These are phyloP conservation scores for Rhynchophorus ferrugineus DNA, from an alignment of 1,140 invertebrate species.

Conservation along the genomic window DNA sequence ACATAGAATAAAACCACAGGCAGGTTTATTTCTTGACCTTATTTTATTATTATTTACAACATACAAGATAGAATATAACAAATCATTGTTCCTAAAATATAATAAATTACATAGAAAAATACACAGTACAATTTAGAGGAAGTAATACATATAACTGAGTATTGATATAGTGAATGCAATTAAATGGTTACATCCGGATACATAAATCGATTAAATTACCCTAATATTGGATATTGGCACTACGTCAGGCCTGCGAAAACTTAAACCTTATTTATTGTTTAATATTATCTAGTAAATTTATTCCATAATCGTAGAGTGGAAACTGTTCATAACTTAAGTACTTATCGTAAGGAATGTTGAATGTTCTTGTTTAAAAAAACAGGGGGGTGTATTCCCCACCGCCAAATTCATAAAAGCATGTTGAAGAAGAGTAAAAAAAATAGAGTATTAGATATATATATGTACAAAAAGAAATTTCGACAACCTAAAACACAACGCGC, in stretches of 20 bases:
- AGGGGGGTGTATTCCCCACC: too few species aligned
- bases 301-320: too few species aligned
- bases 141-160: slow-evolving; percentile 9
- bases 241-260: slow-evolving; percentile 16
- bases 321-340: too few species aligned
- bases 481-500: neutral
- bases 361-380: too few species aligned
- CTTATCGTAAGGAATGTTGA: too few species aligned
- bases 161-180: neutral
- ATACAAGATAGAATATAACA: neutral
- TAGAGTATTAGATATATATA: too few species aligned
- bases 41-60: slow-evolving; percentile 9
- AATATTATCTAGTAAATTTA: too few species aligned
- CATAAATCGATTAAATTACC: neutral
- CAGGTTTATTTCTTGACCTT: slow-evolving; percentile 3
- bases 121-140: slow-evolving; percentile 1
- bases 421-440: neutral
- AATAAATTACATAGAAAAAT: slow-evolving; percentile 1
- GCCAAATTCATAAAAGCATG: too few species aligned
- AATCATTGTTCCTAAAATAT: neutral
- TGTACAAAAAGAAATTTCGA: neutral
- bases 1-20: too few species aligned
- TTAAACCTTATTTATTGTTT: neutral
- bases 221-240: slow-evolving; percentile 26
- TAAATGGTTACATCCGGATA: slow-evolving; percentile 9